Conservation (phyloP, 2,797 vertebrate species). For the Coracias cyanogaster region DNA sequence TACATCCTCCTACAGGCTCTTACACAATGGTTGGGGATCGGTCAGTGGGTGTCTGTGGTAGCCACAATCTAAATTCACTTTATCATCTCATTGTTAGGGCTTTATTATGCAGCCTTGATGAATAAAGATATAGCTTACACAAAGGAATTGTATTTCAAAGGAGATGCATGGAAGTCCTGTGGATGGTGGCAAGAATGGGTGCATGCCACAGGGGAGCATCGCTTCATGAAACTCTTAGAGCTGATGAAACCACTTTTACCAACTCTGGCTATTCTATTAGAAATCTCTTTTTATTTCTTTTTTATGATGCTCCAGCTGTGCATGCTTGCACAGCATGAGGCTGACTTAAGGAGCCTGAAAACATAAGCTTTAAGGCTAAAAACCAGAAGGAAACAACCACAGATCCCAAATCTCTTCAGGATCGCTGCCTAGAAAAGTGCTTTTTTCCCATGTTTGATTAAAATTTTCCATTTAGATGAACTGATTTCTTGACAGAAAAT, state of each 20-base stretch:
- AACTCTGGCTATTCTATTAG: background rate
- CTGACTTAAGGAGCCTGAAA: slow-evolving; percentile 15
- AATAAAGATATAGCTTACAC: background rate
- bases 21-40: background rate
- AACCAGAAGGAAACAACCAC: slow-evolving; percentile 11
- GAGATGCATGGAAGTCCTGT: accelerated
- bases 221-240: background rate
- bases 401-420: background rate
- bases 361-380: slow-evolving; percentile 7
- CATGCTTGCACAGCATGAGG: background rate
- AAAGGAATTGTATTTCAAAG: background rate
- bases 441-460: background rate
- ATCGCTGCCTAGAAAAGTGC: background rate
- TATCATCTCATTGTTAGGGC: background rate
- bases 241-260: background rate
- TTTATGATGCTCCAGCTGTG: background rate
- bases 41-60: background rate
- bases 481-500: background rate
- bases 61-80: background rate
- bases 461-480: background rate
- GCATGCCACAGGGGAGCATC: accelerated
- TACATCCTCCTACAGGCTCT: background rate
- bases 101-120: background rate
- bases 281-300: slow-evolving; percentile 1
- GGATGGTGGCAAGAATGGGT: background rate